phyloP scores from a whole-genome alignment of 2,888 invertebrate genomes.

The Blastobasis adustella region DNA sequence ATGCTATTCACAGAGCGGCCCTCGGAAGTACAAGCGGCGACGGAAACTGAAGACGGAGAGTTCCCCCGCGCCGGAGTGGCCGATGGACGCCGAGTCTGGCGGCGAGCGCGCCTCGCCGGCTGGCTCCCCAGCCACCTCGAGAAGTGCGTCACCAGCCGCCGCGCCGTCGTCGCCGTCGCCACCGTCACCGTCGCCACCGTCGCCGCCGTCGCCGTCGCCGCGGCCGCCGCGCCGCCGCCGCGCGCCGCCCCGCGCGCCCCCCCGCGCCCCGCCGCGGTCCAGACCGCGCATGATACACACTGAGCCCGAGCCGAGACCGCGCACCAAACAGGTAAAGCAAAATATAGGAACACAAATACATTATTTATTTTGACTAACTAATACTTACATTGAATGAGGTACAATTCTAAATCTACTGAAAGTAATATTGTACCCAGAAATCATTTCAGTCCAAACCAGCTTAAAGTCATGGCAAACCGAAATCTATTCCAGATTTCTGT shows the following conservation, averaged over 20 bases:
- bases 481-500: too few species aligned
- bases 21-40: conserved; percentile 86
- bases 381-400: too few species aligned
- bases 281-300: conserved; percentile 88
- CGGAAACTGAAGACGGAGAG: conserved; percentile 78
- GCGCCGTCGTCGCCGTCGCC: conserved; percentile 20
- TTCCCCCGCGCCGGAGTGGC: conserved; percentile 28
- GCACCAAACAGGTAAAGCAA: conserved; percentile 78
- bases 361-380: too few species aligned
- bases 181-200: conserved; percentile 15
- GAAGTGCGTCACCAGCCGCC: conserved; percentile 71
- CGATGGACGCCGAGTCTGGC: conserved; percentile 15
- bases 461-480: too few species aligned
- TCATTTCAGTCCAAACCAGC: too few species aligned
- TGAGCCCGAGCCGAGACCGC: conserved; percentile 70
- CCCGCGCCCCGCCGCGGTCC: conserved; percentile 55
- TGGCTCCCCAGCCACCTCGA: conserved; percentile 32
- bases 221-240: conserved; percentile 15
- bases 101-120: conserved; percentile 9
- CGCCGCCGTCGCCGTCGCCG: conserved; percentile 25
- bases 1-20: conserved; percentile 72
- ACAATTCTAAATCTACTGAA: too few species aligned
- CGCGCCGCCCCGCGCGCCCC: conserved; percentile 33
- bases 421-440: too few species aligned
- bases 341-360: background rate